Evolutionary conservation across 2,888 invertebrate genomes (phyloP), one percentile per base, ranked within the genome.

Genomic region (Melitaea athalia): DNA sequence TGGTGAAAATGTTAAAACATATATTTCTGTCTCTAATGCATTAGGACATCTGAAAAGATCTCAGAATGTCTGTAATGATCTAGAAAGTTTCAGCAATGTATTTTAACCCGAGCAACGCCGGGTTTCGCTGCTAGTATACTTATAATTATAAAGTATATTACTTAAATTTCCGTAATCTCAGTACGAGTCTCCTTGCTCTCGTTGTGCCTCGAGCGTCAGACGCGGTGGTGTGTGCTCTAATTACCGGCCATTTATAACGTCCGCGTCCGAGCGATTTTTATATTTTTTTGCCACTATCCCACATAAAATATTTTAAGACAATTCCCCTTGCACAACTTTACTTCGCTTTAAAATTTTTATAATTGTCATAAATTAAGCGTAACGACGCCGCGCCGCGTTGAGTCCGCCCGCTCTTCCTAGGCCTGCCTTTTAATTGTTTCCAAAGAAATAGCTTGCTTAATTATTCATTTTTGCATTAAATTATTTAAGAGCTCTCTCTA

Each of bases 211-310:
- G 43, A 66, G 78, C 71, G 67, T 7, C 31, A 12, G 53, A 68
- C 74, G 77, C 75, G 77, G 78, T 78, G 81, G 81, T 79, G 83
- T 84, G 81, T 81, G 84, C 80, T 81, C 87, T 90, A 90, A 91
- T 91, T 91, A 91, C 91, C 84, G 78, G 80, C 87, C 89, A 89
- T 91, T 88, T 87, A 88, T 88, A 87, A 89, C 86, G 83, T 74
- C 77, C 84, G 81, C 83, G 86, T 84, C 86, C 85, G 80, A 83
- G 81, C 85, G 81, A 85, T 88, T 89, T 87, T 87, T 85, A 84
- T 85, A 82, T 84, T 87, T 86, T 24, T 88, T 87, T 85, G 73
- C 76, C 78, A 76, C 79, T 78, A 73, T 72, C 80, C 72, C 77
- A 80, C 82, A 79, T 81, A 81, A 83, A 84, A 85, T 83, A 83